A percentile compares a stretch with the other conserved stretches of the same genome.
These are phyloP conservation scores for Wasmannia auropunctata DNA, from an alignment of 1,140 invertebrate species.

Conservation along the genomic window DNA sequence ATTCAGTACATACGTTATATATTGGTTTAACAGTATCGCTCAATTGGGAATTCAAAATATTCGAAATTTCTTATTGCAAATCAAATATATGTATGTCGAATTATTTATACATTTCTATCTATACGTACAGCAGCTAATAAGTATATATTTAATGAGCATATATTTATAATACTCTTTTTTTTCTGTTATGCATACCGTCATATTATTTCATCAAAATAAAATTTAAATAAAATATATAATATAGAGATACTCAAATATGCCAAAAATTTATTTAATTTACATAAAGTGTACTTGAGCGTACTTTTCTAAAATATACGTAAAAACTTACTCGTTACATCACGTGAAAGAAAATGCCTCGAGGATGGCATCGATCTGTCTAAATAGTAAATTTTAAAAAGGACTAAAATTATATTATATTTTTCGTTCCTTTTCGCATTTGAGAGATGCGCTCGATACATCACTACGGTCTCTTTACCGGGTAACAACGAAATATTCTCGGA, in stretches of 20 bases:
- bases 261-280: background rate
- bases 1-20: background rate
- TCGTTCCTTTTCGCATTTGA: background rate
- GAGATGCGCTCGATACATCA: background rate
- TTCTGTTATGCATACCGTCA: background rate
- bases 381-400: background rate
- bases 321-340: background rate
- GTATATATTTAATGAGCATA: background rate
- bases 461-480: constrained; percentile 4
- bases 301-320: background rate
- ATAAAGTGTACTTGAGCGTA: background rate
- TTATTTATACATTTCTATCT: background rate
- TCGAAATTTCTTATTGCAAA: background rate
- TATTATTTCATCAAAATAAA: constrained; percentile 2
- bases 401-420: background rate
- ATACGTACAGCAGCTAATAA: background rate
- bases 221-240: background rate
- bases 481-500: constrained; percentile 31
- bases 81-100: background rate
- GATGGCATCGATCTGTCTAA: background rate
- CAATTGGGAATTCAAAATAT: background rate
- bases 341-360: background rate
- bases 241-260: background rate
- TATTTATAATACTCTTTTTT: background rate
- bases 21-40: constrained; percentile 27